Base-by-base conservation (phyloP, 1,140 invertebrate species). In the Panonychus citri region DNA sequence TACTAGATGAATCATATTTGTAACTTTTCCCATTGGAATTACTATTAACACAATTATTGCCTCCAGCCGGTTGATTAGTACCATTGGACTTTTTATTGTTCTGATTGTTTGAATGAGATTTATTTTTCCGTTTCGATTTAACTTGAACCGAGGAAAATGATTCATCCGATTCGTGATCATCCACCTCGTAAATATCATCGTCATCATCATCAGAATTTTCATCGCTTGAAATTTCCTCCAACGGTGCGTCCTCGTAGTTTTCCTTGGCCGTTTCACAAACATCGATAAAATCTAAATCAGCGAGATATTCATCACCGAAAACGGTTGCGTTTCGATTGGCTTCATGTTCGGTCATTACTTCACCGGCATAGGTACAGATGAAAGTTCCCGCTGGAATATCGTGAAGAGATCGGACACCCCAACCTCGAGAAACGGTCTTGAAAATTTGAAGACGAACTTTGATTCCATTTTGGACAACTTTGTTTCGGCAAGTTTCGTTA, bases 261-360 rank as follows among this genome's bases (percentile, higher is more conserved):
- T 55, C 54, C 49, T 46, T 50, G 10, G n/a, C 5, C 2, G 34
- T 5, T 24, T 78, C 76, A 70, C n/a, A n/a, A 19, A n/a, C 10
- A n/a, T 34, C 50, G 56, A 93, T 86, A 66, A 85, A 95, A 67
- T 95, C 90, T 43, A 95, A 72, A 73, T 95, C 89, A 70, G 94
- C 95, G 0, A 95, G 71, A 21, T 50, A 50, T 40, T 56, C 46
- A 27, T 51, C 55, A 15, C 37, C 48, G 67, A 95, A 94, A 1
- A 86, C 91, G 17, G 80, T 70, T 3, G 83, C 85, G 59, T 82
- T 77, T 3, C 85, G 85, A 30, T 88, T 71, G 57, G 73, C 74
- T 64, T 93, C 87, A 0, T 88, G 88, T 65, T 90, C 88, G 64
- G 90, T 84, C 64, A 75, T 81, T 2, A 95, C 79, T 74, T 95